Evolutionary conservation across 64 coral and sea anemone species (phyloP).

Genomic region (Montipora efflorescens): DNA sequence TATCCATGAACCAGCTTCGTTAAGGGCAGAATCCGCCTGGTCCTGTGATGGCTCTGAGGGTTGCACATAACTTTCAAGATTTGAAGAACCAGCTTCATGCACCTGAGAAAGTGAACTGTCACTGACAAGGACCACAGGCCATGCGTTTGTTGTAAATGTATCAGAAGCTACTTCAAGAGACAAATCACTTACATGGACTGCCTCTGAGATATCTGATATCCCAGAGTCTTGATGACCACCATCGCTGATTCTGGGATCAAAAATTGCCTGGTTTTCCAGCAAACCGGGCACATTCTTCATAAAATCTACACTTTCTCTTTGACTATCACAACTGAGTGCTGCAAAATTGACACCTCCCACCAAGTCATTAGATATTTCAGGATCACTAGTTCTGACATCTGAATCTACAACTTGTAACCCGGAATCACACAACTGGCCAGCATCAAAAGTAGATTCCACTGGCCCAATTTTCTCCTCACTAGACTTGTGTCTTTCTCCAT

Average conservation of each 20-base stretch:
- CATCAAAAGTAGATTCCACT: background rate
- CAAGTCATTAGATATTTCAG: background rate
- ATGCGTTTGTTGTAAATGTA: background rate
- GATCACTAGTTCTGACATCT: background rate
- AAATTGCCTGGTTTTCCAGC: background rate
- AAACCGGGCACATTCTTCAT: background rate
- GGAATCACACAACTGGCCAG: background rate
- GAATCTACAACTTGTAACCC: background rate
- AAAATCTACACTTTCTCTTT: background rate
- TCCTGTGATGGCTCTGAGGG: background rate
- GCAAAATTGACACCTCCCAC: background rate
- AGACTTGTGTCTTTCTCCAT: background rate
- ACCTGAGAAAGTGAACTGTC: background rate
- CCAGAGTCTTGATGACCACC: background rate
- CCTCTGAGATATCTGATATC: background rate
- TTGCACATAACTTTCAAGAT: background rate
- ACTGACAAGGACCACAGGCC: background rate
- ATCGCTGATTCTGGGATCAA: background rate
- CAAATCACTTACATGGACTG: background rate
- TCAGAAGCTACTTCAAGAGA: background rate
- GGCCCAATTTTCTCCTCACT: background rate
- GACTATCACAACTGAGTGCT: background rate
- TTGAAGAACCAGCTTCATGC: background rate
- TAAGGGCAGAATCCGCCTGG: background rate
- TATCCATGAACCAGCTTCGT: background rate